These are phyloP conservation scores for Opisthocomus hoazin DNA, from an alignment of 2,113 vertebrate species.

Conservation along the genomic window DNA sequence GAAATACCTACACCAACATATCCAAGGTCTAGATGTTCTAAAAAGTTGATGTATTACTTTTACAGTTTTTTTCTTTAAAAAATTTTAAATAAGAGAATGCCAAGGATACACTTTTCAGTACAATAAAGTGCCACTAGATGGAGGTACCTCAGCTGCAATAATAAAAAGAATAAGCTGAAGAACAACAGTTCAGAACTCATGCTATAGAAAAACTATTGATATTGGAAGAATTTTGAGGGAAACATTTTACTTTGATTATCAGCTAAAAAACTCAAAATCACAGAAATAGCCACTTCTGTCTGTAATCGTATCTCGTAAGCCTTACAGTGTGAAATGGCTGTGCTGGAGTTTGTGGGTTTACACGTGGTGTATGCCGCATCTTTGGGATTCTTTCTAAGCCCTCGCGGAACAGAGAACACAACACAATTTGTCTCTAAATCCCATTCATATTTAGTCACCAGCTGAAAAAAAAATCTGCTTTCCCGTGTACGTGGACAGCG, in stretches of 20 bases:
- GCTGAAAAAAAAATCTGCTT: neutral
- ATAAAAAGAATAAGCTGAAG: neutral
- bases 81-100: neutral
- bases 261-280: neutral
- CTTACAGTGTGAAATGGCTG: neutral
- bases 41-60: neutral
- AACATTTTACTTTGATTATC: neutral
- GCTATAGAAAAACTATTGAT: neutral
- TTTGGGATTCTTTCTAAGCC: neutral
- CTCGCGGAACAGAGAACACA: neutral
- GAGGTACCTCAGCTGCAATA: neutral
- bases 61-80: neutral
- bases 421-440: neutral
- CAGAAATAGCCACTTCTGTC: neutral
- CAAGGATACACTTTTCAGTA: neutral
- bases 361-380: fast-evolving
- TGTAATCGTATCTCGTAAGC: neutral
- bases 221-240: neutral
- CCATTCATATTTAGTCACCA: neutral
- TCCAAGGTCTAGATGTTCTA: neutral
- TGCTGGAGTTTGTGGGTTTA: neutral
- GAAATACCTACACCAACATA: neutral
- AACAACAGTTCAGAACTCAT: neutral
- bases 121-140: neutral
- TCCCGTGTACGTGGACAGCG: fast-evolving